Evolutionary conservation across 2,113 vertebrate genomes (phyloP), one percentile per base, ranked within the genome.

Genomic region (Onychostoma macrolepis): DNA sequence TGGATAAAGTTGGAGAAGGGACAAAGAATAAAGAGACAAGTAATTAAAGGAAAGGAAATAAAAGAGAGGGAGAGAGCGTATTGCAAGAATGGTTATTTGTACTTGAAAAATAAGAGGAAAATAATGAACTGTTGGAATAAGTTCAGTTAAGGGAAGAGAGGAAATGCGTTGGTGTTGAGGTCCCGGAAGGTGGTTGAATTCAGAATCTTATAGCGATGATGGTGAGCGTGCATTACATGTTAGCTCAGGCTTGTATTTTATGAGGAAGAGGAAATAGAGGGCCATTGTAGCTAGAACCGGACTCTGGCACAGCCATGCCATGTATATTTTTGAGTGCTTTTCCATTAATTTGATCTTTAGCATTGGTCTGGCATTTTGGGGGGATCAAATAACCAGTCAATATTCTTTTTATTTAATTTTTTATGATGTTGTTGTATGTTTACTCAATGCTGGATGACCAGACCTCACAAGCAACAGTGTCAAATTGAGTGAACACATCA

Each of bases 171-270:
- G 12, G 61, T 50, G 58, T 67, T 41, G 63, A 88, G 85, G 63
- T 88, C 78, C 81, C 83, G 9, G 69, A 67, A 85, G 84, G 45
- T 81, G 41, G 41, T 76, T 45, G 75, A 69, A 21, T 43, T 76
- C 50, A 74, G 82, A 12, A 41, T 43, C 9, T n/a, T 21, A 78
- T 2, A 61, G 2, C 24, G 28, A 79, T 65, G 33, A 83, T 28
- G 50, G 65, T 83, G 38, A 43, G 43, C 74, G 67, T 74, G 41
- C 11, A 36, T 76, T 26, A 53, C 36, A 24, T 41, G 71, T 81
- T 50, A 65, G 33, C 81, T 82, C 30, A 82, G 38, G 38, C 19
- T 67, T 43, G 38, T 67, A 11, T 45, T 77, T 85, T 58, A 48
- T 5, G 33, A 26, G 15, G 19, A 48, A n/a, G 17, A n/a, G 41